Conservation (phyloP, 2,888 invertebrate species). For the Archips xylosteana region DNA sequence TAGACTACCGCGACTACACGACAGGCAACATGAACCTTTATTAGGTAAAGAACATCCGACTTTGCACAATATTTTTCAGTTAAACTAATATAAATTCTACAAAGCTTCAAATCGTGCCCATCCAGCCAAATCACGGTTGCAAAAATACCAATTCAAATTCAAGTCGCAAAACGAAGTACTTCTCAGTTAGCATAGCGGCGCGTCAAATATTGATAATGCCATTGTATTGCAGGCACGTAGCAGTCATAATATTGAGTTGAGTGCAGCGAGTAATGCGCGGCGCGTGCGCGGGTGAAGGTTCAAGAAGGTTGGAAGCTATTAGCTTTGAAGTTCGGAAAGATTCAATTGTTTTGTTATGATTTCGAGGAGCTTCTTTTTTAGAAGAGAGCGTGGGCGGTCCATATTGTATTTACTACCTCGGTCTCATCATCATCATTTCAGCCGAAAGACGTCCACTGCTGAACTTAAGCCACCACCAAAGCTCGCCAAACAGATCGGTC, state of each 20-base stretch:
- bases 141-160: constrained; percentile 1
- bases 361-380: too few relatives aligned
- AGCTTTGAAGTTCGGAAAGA: not conserved
- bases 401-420: too few relatives aligned
- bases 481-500: too few relatives aligned
- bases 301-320: not conserved
- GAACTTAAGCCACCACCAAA: too few relatives aligned
- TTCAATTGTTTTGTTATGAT: not conserved
- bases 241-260: constrained; percentile 8
- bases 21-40: too few relatives aligned
- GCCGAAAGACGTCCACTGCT: too few relatives aligned
- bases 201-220: constrained; percentile 15
- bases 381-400: too few relatives aligned
- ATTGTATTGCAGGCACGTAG: constrained; percentile 31
- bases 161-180: not conserved
- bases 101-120: not conserved
- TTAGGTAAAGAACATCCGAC: too few relatives aligned
- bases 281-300: constrained; percentile 22
- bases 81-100: not conserved
- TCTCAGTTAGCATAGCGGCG: too few relatives aligned
- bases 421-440: too few relatives aligned
- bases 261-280: constrained; percentile 33
- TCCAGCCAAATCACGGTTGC: not conserved
- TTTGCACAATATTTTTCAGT: too few relatives aligned
- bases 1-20: too few relatives aligned